A percentile compares a stretch with the other conserved stretches of the same genome.
Evolutionary conservation across 2,888 invertebrate genomes (phyloP).

Genomic region (Drosophila fungiperda): DNA sequence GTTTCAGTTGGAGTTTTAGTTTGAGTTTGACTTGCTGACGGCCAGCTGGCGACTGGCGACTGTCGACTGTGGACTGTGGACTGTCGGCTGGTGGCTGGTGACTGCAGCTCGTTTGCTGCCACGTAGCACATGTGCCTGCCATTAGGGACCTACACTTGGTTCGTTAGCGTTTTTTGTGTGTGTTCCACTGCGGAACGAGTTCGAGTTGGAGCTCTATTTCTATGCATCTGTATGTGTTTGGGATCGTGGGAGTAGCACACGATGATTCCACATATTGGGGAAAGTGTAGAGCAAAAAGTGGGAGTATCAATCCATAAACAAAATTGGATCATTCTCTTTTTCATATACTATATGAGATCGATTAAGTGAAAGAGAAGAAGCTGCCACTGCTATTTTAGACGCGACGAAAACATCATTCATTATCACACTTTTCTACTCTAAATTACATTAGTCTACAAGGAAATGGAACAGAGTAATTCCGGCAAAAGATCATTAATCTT

Average conservation of each 20-base stretch:
- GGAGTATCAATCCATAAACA: background rate
- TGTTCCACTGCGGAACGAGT: constrained; percentile 37
- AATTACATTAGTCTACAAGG: no score
- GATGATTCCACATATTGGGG: constrained; percentile 33
- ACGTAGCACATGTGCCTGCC: constrained; percentile 76
- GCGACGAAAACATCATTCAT: background rate
- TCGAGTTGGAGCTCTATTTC: constrained; percentile 44
- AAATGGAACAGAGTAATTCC: background rate
- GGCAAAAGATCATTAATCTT: background rate
- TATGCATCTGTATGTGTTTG: constrained; percentile 35
- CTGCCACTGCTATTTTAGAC: background rate
- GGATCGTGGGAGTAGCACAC: constrained; percentile 58
- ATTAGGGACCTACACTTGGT: constrained; percentile 77
- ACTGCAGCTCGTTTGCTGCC: constrained; percentile 75
- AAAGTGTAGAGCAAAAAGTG: background rate
- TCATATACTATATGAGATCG: background rate
- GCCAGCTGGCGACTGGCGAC: constrained; percentile 17
- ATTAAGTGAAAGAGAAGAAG: background rate
- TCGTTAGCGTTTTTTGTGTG: constrained; percentile 71
- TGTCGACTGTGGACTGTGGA: background rate
- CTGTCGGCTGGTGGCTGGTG: constrained; percentile 1
- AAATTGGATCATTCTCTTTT: background rate
- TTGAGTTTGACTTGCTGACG: constrained; percentile 33
- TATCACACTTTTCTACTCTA: background rate
- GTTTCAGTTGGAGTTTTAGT: constrained; percentile 22